Base-by-base conservation (phyloP, 2,797 vertebrate genomes). In the Oophaga sylvatica region DNA sequence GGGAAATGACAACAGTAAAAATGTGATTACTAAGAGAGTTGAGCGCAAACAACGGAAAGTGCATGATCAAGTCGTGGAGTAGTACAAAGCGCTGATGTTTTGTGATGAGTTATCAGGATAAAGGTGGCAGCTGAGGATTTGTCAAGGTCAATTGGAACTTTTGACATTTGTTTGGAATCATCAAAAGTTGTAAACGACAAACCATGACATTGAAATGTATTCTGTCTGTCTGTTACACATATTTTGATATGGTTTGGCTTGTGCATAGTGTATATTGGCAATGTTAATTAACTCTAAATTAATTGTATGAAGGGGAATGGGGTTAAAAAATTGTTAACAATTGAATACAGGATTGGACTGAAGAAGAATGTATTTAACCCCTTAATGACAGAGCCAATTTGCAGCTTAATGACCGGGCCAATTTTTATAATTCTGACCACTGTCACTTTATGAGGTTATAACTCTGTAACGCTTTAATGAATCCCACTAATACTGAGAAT, bases 31-130 rank as follows among this genome's bases (percentile, higher is more conserved):
- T 76, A 75, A 20, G 12, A 62, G 31, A 84, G 70, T 70, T 76
- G 82, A 84, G 35, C 71, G 53, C 83, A 84, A 84, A 79, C 76
- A 79, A 78, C 31, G 67, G 67, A 84, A 85, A 67, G 73, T 70
- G 62, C 75, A 57, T 67, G 76, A 85, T 79, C 75, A 57, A 20
- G 22, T 85, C 77, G 71, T 20, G 20, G 48, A 85, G 26, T 79
- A 79, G 57, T 79, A 62, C 71, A 63, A 17, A 75, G 62, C 15
- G 4, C 10, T 84, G 59, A 84, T 59, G 71, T 84, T 76, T 53
- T 26, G 20, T 65, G 59, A 84, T 84, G 20, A 77, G 16, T 77
- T 73, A 84, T 57, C 20, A 19, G 63, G 48, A 84, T 63, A 84
- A 65, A 84, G 59, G 35, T 65, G 83, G 29, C 83, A 84, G 71